Evolutionary conservation across 2,888 invertebrate genomes (phyloP).

Genomic region (Eupithecia centaureata): DNA sequence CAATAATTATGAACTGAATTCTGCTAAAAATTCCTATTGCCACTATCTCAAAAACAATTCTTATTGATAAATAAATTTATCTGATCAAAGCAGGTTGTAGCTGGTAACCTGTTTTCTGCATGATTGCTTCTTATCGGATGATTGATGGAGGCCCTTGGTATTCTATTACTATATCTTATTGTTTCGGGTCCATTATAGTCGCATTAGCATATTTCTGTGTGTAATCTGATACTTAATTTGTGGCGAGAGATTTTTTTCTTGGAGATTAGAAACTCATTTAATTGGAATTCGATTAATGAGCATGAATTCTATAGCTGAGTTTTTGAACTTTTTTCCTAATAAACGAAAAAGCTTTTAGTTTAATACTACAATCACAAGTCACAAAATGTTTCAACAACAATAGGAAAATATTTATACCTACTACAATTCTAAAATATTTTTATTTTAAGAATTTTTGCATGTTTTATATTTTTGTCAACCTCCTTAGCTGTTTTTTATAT

Average conservation of each 20-base stretch:
- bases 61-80: neutral
- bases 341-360: neutral
- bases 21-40: neutral
- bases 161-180: conserved; percentile 79
- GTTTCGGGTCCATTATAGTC: conserved; percentile 75
- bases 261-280: conserved; percentile 32
- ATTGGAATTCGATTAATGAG: conserved; percentile 1
- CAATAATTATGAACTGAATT: neutral
- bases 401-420: too few relatives aligned
- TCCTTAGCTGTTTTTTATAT: neutral
- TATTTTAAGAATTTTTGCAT: too few relatives aligned
- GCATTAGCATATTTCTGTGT: conserved; percentile 71
- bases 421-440: too few relatives aligned
- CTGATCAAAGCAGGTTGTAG: conserved; percentile 4
- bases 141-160: conserved; percentile 79
- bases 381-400: too few relatives aligned
- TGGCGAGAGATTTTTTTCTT: conserved; percentile 39
- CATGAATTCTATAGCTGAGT: neutral
- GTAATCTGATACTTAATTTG: conserved; percentile 50
- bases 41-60: neutral
- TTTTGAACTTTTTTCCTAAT: neutral
- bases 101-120: conserved; percentile 17
- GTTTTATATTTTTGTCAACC: too few relatives aligned
- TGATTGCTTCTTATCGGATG: conserved; percentile 52
- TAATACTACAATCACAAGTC: too few relatives aligned